Evolutionary conservation across 92 coral and sea anemone genomes (phyloP), one percentile per base, ranked within the genome.

Genomic region (Chrysogorgia sp.): DNA sequence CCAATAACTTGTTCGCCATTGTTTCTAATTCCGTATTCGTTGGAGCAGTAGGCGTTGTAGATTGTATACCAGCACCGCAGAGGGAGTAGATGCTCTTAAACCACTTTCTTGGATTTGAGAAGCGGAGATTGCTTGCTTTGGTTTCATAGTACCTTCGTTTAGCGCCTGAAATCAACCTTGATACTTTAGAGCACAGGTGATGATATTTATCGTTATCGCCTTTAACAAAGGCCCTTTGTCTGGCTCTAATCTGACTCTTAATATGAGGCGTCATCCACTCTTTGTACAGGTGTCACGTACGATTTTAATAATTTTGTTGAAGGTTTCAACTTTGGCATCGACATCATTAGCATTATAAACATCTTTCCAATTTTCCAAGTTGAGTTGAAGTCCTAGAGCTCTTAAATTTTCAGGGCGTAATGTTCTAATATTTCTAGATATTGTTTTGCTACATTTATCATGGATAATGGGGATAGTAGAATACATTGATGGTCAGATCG

Each of bases 401-500:
- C 75, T 29, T 50, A 81, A 15, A 28, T 72, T 72, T 2, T 53
- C 67, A 72, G 79, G 79, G 0, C 17, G 13, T 21, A 49, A 17
- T 28, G 13, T n/a, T 30, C 77, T 30, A 22, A 72, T 55, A 34
- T 4, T 6, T 30, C 63, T 35, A 30, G 63, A 22, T 40, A 56
- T 34, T 23, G 64, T 9, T 52, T 72, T 29, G 2, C 31, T 13
- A 3, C 23, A 23, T 8, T 23, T 57, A 4, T 23, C 32, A 3
- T 66, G 37, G 52, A 23, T 74, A 74, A 60, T 17, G 80, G 81
- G 24, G 81, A 0, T 53, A 82, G 63, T 6, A 74, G 26, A 41
- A 82, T 60, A 67, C 81, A 82, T 69, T 82, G 86, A 63, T 82
- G 75, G 68, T 82, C 81, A 21, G 86, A 82, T 34, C 63, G 63